Conservation (phyloP, 2,797 vertebrate genomes). For the Chloroceryle inda region DNA sequence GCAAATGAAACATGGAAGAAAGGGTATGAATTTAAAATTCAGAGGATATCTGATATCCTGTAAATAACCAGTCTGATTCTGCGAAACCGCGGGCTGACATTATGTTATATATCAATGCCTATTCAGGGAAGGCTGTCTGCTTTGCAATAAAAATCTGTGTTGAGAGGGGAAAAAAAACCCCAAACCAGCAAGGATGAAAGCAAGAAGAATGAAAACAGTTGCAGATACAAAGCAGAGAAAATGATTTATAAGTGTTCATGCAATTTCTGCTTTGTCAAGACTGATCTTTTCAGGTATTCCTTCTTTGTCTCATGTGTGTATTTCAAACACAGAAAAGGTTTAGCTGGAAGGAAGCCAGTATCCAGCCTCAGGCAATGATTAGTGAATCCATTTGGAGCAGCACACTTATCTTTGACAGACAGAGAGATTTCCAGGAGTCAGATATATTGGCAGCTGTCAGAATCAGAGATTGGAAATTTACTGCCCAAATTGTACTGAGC, state of each 20-base stretch:
- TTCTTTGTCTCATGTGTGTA: slow-evolving; percentile 54
- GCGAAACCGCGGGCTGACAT: slow-evolving; percentile 25
- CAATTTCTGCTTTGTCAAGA: slow-evolving; percentile 60
- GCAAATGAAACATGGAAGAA: not conserved
- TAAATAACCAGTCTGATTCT: slow-evolving; percentile 49
- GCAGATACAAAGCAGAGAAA: slow-evolving; percentile 53
- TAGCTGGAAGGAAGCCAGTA: slow-evolving; percentile 68
- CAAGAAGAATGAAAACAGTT: slow-evolving; percentile 50
- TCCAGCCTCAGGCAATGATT: slow-evolving; percentile 64
- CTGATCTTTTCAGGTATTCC: slow-evolving; percentile 60
- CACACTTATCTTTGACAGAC: slow-evolving; percentile 71
- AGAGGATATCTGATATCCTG: slow-evolving; percentile 19
- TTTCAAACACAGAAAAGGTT: slow-evolving; percentile 57
- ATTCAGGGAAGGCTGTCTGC: slow-evolving; percentile 13
- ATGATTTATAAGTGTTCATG: slow-evolving; percentile 42
- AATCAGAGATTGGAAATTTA: slow-evolving; percentile 25
- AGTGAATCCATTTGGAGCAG: slow-evolving; percentile 66
- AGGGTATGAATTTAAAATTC: slow-evolving; percentile 20
- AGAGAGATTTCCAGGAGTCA: slow-evolving; percentile 58
- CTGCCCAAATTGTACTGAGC: not conserved
- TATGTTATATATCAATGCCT: slow-evolving; percentile 37
- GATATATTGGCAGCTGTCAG: slow-evolving; percentile 67
- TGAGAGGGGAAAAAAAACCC: not conserved
- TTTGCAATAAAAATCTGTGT: slow-evolving; percentile 43
- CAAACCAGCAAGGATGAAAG: slow-evolving; percentile 38